Conservation (phyloP, 2,113 vertebrate genomes). For the Corapipo altera region DNA sequence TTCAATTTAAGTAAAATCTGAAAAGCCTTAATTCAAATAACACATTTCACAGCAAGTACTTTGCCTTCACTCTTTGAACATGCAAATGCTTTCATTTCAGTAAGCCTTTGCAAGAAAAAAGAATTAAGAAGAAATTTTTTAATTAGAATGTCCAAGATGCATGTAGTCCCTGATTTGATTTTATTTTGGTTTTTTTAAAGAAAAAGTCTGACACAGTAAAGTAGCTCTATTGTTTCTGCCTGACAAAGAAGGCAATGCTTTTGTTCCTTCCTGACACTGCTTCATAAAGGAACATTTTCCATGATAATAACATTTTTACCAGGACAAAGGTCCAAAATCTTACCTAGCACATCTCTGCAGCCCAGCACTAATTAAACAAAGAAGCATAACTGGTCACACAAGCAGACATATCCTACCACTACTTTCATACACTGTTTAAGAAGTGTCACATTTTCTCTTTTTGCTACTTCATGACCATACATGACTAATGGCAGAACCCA, state of each 20-base stretch:
- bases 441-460: neutral
- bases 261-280: neutral
- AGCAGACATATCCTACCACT: neutral
- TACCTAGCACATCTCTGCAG: neutral
- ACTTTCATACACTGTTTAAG: neutral
- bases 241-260: neutral
- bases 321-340: neutral
- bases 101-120: neutral
- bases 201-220: neutral
- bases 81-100: neutral
- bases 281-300: neutral
- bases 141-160: neutral
- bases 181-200: neutral
- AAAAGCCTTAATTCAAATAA: neutral
- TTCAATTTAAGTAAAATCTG: neutral
- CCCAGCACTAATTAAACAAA: neutral
- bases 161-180: neutral
- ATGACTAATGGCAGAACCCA: neutral
- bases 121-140: neutral
- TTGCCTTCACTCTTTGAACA: neutral
- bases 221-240: neutral
- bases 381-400: neutral
- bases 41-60: neutral
- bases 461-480: neutral
- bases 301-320: neutral